Conservation (phyloP, 2,113 vertebrate species). For the Pimephales promelas region DNA sequence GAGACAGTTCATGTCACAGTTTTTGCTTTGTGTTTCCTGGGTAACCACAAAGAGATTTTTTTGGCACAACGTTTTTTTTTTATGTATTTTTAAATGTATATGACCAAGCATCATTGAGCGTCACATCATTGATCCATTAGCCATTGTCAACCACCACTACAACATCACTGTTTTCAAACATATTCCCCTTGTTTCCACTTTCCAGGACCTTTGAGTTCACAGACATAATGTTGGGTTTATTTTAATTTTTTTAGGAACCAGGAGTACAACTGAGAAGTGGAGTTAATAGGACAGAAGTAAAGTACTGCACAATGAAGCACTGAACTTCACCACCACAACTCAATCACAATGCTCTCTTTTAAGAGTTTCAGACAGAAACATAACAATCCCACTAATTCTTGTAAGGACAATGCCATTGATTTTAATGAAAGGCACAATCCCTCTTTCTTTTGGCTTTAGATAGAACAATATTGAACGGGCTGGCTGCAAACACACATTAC, state of each 20-base stretch:
- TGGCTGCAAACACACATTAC: conserved; percentile 43
- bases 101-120: background rate
- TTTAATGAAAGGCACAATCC: conserved; percentile 38
- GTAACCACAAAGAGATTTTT: no score
- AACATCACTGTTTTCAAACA: conserved; percentile 1
- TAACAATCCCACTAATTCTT: conserved; percentile 37
- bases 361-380: conserved; percentile 4
- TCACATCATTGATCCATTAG: background rate
- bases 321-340: background rate
- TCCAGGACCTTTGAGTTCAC: conserved; percentile 7
- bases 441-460: conserved; percentile 19
- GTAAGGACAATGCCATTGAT: conserved; percentile 51
- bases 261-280: background rate
- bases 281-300: conserved; percentile 6
- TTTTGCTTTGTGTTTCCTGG: no score
- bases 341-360: conserved; percentile 10
- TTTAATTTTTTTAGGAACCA: background rate
- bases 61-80: no score
- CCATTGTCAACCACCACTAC: background rate
- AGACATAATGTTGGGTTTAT: background rate
- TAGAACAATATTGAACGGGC: conserved; percentile 27
- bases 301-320: conserved; percentile 25
- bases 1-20: no score
- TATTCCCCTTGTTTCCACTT: background rate
- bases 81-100: no score